Base-by-base conservation (phyloP, 2,113 vertebrate genomes). In the Chloebia gouldiae region DNA sequence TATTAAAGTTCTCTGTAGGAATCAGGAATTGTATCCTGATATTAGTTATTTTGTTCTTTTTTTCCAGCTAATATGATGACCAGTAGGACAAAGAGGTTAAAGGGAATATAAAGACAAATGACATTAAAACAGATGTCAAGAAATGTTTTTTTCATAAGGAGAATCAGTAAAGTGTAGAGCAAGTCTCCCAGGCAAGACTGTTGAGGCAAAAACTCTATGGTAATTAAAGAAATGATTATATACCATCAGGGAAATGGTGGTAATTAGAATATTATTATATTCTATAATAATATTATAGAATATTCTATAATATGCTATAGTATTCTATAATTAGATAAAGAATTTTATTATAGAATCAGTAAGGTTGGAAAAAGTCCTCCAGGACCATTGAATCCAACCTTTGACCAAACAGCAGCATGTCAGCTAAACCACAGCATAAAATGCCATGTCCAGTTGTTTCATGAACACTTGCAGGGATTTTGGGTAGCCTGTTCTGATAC, bases 151-250 rank as follows among this genome's bases (percentile, higher is more conserved):
- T 23, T 81, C 66, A 47, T n/a, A 49, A 11, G 69, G 25, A 86
- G 16, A 73, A 76, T 86, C 85, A 88, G 44, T 92, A 30, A 94
- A 88, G 50, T 68, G 7, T 35, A 71, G 9, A 77, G 7, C 30
- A 88, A 87, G 53, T 61, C 64, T 92, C 11, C 30, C 39, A 50
- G 56, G 47, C 45, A 97, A 91, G 25, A 28, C 2, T 88, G 17
- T 73, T 94, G 71, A 96, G 37, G 30, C 11, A 95, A 96, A 96
- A 95, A 66, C 21, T 50, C 44, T 72, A 75, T 70, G 24, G 61
- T 90, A 60, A 82, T 84, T 89, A 54, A 93, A 92, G 33, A 90
- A 93, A 91, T 2, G 1, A 86, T 78, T 90, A 92, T 40, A 83
- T 49, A 59, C 15, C 13, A 93, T 25, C n/a, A 23, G 66, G 21